Evolutionary conservation across 2,888 invertebrate genomes (phyloP), one percentile per base, ranked within the genome.

Genomic region (Thymelicus acteon): DNA sequence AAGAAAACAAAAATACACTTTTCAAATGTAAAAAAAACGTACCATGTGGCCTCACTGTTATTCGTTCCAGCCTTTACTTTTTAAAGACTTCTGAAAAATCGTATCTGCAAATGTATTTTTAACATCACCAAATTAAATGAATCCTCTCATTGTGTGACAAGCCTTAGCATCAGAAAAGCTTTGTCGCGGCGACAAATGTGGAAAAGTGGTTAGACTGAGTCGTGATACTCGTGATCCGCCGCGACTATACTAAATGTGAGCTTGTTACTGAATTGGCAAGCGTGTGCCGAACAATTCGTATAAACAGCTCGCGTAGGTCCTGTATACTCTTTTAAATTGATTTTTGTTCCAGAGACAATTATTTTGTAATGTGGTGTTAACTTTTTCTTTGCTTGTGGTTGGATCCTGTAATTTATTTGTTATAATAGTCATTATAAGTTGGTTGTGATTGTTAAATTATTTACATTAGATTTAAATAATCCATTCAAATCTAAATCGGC

Each of bases 111-210:
- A 19, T 52, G 15, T 13, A 39, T 49, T 54, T 24, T 7, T 40
- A 24, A n/a, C 19, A 6, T 13, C 31, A 31, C 31, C 31, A 31
- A 31, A 31, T 31, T 31, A 5, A 31, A 31, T 5, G 3, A 31
- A 31, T 19, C 49, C 7, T 7, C 64, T 40, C 19, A 24, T 24
- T 64, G 64, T 54, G 10, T 4, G 7, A 12, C 54, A 7, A 40
- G 12, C 24, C 8, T 64, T 54, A 54, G 31, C 31, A n/a, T n/a
- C 48, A 24, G 52, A 15, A 54, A 24, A 64, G 64, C 54, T 54
- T 64, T 54, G 64, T 13, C 54, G 64, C 15, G 19, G 40, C 64
- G 64, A 64, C 64, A 64, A 64, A 64, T 64, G 64, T 64, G 52
- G 64, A 54, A 54, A 64, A 64, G 64, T 64, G 64, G 64, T 64